Percentiles rank a stretch among this genome's conserved stretches.
These are phyloP conservation scores for Dipodomys ordii DNA, from an alignment of 2,113 vertebrate species.

Conservation along the genomic window DNA sequence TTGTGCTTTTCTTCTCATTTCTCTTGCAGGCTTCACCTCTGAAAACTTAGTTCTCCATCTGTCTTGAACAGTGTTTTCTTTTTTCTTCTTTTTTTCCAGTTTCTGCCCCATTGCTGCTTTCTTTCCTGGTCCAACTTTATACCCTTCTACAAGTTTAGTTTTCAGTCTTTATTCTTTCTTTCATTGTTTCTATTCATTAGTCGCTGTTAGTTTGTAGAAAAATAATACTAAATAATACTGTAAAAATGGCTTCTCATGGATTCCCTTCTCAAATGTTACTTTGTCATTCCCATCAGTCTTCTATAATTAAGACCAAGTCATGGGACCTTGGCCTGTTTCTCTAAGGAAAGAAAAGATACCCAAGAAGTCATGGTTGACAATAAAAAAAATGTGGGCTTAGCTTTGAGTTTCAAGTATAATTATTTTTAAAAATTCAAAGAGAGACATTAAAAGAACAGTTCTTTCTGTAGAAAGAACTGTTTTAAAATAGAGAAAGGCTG, in stretches of 20 bases:
- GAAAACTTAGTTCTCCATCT: background rate
- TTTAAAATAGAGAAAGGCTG: conserved; percentile 13
- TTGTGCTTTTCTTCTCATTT: background rate
- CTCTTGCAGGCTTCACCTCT: background rate
- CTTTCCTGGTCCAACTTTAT: background rate
- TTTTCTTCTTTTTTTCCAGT: background rate
- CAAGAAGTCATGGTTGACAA: background rate
- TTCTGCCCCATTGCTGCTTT: background rate
- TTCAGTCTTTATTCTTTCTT: background rate
- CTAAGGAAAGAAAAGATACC: conserved; percentile 6
- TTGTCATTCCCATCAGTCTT: background rate
- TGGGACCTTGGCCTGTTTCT: background rate
- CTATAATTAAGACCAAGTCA: background rate
- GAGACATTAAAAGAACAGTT: background rate
- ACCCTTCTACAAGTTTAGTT: background rate
- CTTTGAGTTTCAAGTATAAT: conserved; percentile 29
- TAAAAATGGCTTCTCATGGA: background rate
- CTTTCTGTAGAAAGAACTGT: background rate
- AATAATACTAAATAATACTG: conserved; percentile 14
- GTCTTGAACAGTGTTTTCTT: background rate
- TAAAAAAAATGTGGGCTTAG: background rate
- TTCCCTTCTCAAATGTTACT: background rate
- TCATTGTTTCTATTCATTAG: background rate
- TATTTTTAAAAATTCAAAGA: background rate
- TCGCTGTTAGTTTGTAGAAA: background rate